phyloP scores from a whole-genome alignment of 2,113 vertebrate genomes.

The Oryzias celebensis region DNA sequence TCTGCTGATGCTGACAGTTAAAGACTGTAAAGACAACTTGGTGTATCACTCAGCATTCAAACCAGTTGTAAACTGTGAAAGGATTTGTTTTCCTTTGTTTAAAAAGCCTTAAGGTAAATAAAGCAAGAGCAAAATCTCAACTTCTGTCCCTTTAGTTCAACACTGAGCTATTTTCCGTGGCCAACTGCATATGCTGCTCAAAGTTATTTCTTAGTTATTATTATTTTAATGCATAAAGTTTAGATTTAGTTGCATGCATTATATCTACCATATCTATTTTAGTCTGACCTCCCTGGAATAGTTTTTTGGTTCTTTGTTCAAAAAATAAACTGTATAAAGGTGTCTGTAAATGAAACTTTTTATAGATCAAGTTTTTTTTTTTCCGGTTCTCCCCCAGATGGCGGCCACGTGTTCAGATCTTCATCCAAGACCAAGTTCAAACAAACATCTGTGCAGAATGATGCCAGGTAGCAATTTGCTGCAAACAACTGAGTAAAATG shows the following conservation, averaged over 20 bases:
- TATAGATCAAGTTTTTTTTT: conserved; percentile 29
- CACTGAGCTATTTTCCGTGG: no score
- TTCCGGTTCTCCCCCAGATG: conserved; percentile 30
- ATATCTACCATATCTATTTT: conserved; percentile 7
- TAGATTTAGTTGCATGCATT: background rate
- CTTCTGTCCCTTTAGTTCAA: no score
- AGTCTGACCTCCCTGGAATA: conserved; percentile 22
- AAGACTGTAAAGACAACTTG: no score
- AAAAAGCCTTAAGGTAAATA: no score
- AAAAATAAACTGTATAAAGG: conserved; percentile 43
- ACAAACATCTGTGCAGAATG: conserved; percentile 34
- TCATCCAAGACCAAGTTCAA: conserved; percentile 29
- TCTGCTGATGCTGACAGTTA: no score
- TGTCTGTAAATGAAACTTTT: conserved; percentile 26
- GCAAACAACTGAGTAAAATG: conserved; percentile 5
- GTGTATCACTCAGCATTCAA: conserved; percentile 8
- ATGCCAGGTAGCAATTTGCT: conserved; percentile 6
- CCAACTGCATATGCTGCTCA: no score
- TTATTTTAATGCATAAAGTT: no score
- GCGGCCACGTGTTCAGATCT: conserved; percentile 47
- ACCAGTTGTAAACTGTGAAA: background rate
- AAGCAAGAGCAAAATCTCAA: no score
- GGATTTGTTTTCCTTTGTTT: no score
- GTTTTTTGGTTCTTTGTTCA: conserved; percentile 20
- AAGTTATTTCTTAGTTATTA: no score